These are phyloP conservation scores for Simalia tracyae DNA, from an alignment of 2,797 vertebrate species.

Conservation along the genomic window DNA sequence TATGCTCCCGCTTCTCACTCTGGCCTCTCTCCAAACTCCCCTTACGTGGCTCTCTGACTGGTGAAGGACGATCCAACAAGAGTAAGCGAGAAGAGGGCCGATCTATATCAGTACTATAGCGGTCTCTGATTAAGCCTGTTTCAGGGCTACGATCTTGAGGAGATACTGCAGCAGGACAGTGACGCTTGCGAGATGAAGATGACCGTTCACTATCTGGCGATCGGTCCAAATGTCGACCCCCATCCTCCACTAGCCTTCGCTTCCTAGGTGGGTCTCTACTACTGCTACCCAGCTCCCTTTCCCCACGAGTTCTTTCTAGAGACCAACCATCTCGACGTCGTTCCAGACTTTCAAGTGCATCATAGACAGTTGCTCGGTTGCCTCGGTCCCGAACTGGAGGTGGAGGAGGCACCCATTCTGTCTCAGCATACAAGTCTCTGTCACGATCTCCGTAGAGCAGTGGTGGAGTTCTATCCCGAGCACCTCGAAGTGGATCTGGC, in stretches of 20 bases:
- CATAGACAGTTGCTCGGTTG: conserved; percentile 84
- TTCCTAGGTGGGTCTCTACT: conserved; percentile 88
- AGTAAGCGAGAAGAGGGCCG: conserved; percentile 77
- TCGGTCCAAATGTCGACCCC: conserved; percentile 87
- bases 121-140: conserved; percentile 86
- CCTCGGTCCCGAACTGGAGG: conserved; percentile 90
- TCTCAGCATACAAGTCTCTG: conserved; percentile 88
- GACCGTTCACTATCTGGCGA: conserved; percentile 92
- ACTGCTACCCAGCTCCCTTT: conserved; percentile 80
- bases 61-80: conserved; percentile 83
- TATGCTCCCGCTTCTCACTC: conserved; percentile 79
- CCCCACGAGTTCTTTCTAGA: conserved; percentile 84
- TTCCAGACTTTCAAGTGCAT: conserved; percentile 91
- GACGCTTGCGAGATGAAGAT: conserved; percentile 82
- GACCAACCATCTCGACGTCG: conserved; percentile 93
- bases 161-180: conserved; percentile 72
- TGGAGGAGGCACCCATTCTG: conserved; percentile 87
- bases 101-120: conserved; percentile 89
- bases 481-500: conserved; percentile 88
- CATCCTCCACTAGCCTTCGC: conserved; percentile 85
- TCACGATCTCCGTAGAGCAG: conserved; percentile 92
- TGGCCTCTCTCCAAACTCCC: conserved; percentile 83
- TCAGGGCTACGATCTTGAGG: conserved; percentile 89
- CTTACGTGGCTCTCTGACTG: conserved; percentile 79
- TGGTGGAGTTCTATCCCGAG: conserved; percentile 91